Percentiles rank a stretch among this genome's conserved stretches.
phyloP scores from a whole-genome alignment of 2,888 invertebrate species.

The Eurytoma californica region DNA sequence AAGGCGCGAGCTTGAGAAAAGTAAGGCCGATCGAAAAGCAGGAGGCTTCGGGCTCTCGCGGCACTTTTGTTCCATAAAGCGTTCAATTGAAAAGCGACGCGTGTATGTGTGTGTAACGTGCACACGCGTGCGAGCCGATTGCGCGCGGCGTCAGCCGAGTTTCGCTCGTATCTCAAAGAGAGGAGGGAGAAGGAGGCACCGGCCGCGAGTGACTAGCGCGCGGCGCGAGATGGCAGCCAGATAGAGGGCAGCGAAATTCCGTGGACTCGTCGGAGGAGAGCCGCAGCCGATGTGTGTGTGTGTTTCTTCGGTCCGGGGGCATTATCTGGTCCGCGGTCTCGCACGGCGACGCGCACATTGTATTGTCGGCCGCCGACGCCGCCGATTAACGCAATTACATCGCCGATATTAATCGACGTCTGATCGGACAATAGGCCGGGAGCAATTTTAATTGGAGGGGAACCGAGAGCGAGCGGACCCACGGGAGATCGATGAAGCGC shows the following conservation, averaged over 20 bases:
- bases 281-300: neutral
- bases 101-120: neutral
- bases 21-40: too few species aligned
- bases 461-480: neutral
- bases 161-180: slow-evolving; percentile 34
- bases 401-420: slow-evolving; percentile 56
- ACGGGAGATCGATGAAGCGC: slow-evolving; percentile 42
- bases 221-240: slow-evolving; percentile 29
- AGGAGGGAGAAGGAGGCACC: neutral
- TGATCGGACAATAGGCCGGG: slow-evolving; percentile 55
- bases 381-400: slow-evolving; percentile 57
- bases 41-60: neutral
- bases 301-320: neutral
- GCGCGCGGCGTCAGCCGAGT: slow-evolving; percentile 1
- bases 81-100: slow-evolving; percentile 5
- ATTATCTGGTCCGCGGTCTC: slow-evolving; percentile 15
- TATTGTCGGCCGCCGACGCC: slow-evolving; percentile 44
- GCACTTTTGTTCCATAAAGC: slow-evolving; percentile 28
- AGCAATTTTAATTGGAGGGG: slow-evolving; percentile 57
- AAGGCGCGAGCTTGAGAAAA: slow-evolving; percentile 13
- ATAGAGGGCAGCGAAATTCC: slow-evolving; percentile 47
- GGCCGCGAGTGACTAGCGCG: slow-evolving; percentile 9
- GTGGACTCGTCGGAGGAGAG: neutral
- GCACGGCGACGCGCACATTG: slow-evolving; percentile 31
- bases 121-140: too few species aligned